These are phyloP conservation scores for Cynopterus sphinx DNA, from an alignment of 2,797 vertebrate genomes.

Conservation along the genomic window DNA sequence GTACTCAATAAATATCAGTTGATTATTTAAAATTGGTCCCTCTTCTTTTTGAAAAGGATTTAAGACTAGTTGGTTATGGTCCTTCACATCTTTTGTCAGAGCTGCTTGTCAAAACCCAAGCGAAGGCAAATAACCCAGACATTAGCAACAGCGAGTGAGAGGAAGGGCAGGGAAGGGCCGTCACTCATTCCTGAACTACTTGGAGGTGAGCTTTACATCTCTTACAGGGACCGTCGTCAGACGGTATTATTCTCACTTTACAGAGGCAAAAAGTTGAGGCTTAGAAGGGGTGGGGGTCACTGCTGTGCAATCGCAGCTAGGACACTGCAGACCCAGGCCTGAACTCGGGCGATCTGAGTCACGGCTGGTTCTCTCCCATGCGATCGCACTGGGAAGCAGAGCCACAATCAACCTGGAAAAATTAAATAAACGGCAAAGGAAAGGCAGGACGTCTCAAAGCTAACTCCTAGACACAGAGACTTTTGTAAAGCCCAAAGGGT, in stretches of 20 bases:
- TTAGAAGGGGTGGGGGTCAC: too few relatives aligned
- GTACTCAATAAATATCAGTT: background rate
- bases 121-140: background rate
- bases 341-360: background rate
- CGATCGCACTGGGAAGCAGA: background rate
- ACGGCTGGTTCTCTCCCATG: background rate
- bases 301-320: background rate
- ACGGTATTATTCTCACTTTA: background rate
- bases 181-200: background rate
- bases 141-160: background rate
- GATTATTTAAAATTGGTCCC: conserved; percentile 40
- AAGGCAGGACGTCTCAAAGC: background rate
- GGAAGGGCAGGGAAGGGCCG: rapidly evolving
- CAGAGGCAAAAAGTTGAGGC: background rate
- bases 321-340: background rate
- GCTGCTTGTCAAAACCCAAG: background rate
- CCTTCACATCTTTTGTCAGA: conserved; percentile 28
- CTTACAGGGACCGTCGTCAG: background rate
- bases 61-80: conserved; percentile 16
- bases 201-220: background rate
- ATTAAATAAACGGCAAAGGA: background rate
- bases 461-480: background rate
- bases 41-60: background rate
- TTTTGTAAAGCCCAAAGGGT: background rate
- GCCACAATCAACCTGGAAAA: background rate